Base-by-base conservation (phyloP, 2,113 vertebrate genomes). In the Triplophysa dalaica region DNA sequence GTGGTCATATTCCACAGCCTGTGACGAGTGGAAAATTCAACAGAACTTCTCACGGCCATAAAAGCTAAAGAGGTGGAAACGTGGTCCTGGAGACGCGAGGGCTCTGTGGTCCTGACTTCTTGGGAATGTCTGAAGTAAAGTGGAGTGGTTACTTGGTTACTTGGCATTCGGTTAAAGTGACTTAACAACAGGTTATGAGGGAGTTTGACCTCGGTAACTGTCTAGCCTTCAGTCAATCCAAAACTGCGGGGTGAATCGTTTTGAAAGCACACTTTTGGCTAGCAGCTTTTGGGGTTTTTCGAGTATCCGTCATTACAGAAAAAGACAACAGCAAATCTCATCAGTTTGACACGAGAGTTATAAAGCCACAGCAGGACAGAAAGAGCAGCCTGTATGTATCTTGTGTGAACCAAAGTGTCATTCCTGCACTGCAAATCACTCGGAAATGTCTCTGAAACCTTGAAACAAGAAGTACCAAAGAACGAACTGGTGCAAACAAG, bases 1-100 rank as follows among this genome's bases (percentile, higher is more conserved):
- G 84, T 81, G 73, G 82, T 54, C 82, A 87, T 88, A 89, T 90
- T 90, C 89, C 88, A 67, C 82, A 83, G 82, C 73, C 65, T 70
- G 83, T 70, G 72, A 85, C 8, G 54, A 76, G 81, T 82, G 90
- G 87, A 92, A 91, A 89, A 85, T 82, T 88, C 87, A 91, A 88
- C 76, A 50, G 81, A 89, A 87, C 80, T 69, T 52, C 66, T 82
- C 50, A 69, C 62, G 73, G 87, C 86, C 89, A 90, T 91, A 92
- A 91, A 92, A 90, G 87, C 87, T 83, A 89, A 87, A 68, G 78
- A 75, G 83, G 87, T 77, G 88, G 87, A 89, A 86, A 85, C 75
- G 29, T 8, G 76, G 43, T 83, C 70, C 26, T 29, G 26, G 19
- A 77, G 78, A 78, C 21, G 38, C 52, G 33, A 48, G 62, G 80